Conservation (phyloP, 1,140 invertebrate species). For the Cydia splendana region DNA sequence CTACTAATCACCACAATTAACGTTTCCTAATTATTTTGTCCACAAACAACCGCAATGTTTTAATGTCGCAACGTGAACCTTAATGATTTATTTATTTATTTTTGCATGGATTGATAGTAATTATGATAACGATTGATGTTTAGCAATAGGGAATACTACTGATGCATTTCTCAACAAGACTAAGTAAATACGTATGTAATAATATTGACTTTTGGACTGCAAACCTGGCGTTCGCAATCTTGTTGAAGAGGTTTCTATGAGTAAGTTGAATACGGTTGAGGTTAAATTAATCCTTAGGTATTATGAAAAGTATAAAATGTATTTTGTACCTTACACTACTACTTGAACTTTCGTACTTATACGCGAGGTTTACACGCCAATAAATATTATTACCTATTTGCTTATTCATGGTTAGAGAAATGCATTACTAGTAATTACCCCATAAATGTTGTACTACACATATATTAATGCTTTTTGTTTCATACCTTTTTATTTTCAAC, state of each 20-base stretch:
- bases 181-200: neutral
- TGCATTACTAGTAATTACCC: too few relatives aligned
- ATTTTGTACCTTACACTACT: too few relatives aligned
- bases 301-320: neutral
- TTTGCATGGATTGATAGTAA: constrained; percentile 3
- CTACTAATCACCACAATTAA: neutral
- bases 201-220: constrained; percentile 23
- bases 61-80: neutral
- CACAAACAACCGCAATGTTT: neutral
- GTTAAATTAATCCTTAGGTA: too few relatives aligned
- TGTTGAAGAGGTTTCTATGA: constrained; percentile 19
- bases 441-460: too few relatives aligned
- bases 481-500: too few relatives aligned
- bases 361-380: too few relatives aligned
- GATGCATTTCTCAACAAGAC: neutral
- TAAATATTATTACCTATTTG: too few relatives aligned
- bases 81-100: neutral
- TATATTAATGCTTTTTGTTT: too few relatives aligned
- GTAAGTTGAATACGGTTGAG: neutral
- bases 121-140: constrained; percentile 5
- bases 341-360: too few relatives aligned
- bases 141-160: constrained; percentile 9
- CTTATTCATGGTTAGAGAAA: too few relatives aligned
- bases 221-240: neutral
- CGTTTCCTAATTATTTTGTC: neutral